phyloP scores from a whole-genome alignment of 2,113 vertebrate genomes.

The Corythornis cristatus region DNA sequence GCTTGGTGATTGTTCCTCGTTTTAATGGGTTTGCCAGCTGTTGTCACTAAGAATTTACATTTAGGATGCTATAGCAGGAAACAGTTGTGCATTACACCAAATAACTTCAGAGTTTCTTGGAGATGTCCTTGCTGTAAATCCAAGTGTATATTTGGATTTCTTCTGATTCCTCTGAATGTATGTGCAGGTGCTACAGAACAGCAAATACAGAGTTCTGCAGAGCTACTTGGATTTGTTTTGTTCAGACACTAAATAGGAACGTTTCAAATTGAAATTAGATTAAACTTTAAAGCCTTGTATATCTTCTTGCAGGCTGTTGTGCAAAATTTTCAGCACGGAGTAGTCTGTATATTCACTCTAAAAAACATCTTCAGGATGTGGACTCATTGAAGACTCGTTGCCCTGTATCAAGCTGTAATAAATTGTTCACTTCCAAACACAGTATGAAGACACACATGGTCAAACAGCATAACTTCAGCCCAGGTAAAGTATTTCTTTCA shows the following conservation, averaged over 20 bases:
- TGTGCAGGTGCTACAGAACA: neutral
- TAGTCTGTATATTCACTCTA: slow-evolving; percentile 97
- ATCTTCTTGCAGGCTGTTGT: slow-evolving; percentile 84
- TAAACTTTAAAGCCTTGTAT: neutral
- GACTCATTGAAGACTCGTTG: slow-evolving; percentile 87
- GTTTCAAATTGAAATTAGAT: neutral
- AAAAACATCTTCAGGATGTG: slow-evolving; percentile 92
- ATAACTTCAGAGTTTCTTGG: neutral
- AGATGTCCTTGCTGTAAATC: neutral
- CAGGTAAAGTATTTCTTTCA: slow-evolving; percentile 74
- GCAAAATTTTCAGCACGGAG: slow-evolving; percentile 98
- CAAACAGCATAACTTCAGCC: slow-evolving; percentile 89
- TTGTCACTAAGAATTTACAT: neutral
- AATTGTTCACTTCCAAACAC: slow-evolving; percentile 93
- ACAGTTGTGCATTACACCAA: neutral
- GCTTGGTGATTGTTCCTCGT: neutral
- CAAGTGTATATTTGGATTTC: neutral
- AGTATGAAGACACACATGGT: slow-evolving; percentile 93
- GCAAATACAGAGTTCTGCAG: neutral
- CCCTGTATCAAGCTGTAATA: slow-evolving; percentile 88
- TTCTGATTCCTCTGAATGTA: neutral
- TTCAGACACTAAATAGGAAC: neutral
- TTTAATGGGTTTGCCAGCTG: neutral
- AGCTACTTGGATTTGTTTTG: neutral
- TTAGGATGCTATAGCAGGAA: neutral